phyloP scores from a whole-genome alignment of 1,140 invertebrate species.

The Heliconius melpomene region DNA sequence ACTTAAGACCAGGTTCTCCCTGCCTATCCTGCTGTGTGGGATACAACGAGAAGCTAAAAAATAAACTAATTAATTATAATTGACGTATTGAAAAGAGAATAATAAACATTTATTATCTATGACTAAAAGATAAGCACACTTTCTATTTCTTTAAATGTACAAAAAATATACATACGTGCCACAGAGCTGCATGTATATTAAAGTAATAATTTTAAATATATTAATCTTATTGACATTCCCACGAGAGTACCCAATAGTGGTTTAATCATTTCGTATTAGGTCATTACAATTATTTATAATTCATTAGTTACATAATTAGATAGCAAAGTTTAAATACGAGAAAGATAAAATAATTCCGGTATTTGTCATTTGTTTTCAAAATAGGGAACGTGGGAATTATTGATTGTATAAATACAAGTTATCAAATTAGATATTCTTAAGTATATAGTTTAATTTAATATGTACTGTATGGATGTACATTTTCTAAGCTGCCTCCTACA shows the following conservation, averaged over 20 bases:
- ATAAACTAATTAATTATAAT: too few relatives aligned
- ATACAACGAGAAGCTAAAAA: too few relatives aligned
- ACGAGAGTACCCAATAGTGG: conserved; percentile 14
- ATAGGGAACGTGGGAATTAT: conserved; percentile 43
- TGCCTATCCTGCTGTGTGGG: too few relatives aligned
- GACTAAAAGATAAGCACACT: too few relatives aligned
- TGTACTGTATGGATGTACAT: background rate
- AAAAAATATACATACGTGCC: too few relatives aligned
- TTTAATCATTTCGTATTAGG: conserved; percentile 19
- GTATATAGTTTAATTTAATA: background rate
- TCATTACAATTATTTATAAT: conserved; percentile 21
- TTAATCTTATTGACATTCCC: conserved; percentile 19
- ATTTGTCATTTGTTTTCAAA: conserved; percentile 28
- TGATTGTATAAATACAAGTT: conserved; percentile 1
- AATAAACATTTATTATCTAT: too few relatives aligned
- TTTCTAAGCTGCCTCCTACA: background rate
- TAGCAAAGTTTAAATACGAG: background rate
- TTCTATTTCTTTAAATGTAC: too few relatives aligned
- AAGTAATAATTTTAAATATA: conserved; percentile 6
- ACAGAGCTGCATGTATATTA: background rate
- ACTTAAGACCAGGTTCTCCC: too few relatives aligned
- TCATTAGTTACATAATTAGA: conserved; percentile 22
- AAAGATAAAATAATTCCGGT: conserved; percentile 27
- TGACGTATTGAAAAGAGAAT: too few relatives aligned
- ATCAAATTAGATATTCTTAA: background rate